A percentile compares a stretch with the other conserved stretches of the same genome.
phyloP scores from a whole-genome alignment of 2,888 invertebrate species.

The Mycogona germanica region DNA sequence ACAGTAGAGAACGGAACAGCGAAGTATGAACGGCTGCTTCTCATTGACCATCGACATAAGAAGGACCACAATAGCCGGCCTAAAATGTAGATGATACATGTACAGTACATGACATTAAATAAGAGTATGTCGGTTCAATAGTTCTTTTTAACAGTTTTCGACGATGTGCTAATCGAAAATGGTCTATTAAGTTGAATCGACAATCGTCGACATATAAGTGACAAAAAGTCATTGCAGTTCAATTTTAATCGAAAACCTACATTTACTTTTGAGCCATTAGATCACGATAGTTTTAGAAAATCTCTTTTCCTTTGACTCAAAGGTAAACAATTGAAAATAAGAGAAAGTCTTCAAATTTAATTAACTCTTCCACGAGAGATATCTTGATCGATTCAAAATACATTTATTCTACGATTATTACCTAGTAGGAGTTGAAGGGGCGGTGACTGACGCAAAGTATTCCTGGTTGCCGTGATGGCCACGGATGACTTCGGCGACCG shows the following conservation, averaged over 20 bases:
- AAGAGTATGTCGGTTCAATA: not conserved
- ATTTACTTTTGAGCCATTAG: too few relatives aligned
- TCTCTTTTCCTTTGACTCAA: too few relatives aligned
- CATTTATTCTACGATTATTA: constrained; percentile 27
- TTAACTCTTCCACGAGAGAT: not conserved
- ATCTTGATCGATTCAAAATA: not conserved
- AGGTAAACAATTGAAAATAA: constrained; percentile 2
- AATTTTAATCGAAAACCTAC: too few relatives aligned
- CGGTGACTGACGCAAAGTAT: constrained; percentile 74
- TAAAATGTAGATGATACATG: constrained; percentile 26
- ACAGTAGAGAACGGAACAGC: constrained; percentile 93
- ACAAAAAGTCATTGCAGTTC: too few relatives aligned
- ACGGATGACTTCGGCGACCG: constrained; percentile 86
- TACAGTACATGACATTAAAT: not conserved
- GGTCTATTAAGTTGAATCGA: too few relatives aligned
- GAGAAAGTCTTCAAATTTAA: not conserved
- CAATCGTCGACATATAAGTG: too few relatives aligned
- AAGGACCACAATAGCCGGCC: constrained; percentile 86
- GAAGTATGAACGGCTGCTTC: constrained; percentile 77
- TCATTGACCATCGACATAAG: constrained; percentile 99
- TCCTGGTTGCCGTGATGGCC: constrained; percentile 86
- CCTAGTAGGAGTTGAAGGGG: constrained; percentile 82
- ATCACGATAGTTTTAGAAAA: too few relatives aligned
- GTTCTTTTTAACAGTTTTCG: too few relatives aligned
- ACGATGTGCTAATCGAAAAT: not conserved